Conservation (phyloP, 2,797 vertebrate species). For the Bovichtus variegatus region DNA sequence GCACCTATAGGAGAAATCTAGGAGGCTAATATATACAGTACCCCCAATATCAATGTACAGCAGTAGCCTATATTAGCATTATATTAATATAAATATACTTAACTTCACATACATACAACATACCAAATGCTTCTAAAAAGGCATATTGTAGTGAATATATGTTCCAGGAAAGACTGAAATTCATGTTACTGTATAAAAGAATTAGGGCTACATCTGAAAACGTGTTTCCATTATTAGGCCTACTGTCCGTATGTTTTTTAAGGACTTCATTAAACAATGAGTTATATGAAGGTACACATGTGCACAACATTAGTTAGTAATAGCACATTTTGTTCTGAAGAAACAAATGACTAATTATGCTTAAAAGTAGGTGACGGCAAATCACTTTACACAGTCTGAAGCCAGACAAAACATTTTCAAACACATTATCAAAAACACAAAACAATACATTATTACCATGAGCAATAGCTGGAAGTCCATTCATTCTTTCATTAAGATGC, state of each 20-base stretch:
- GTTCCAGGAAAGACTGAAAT: not conserved
- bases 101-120: no score
- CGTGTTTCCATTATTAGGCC: not conserved
- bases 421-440: not conserved
- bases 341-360: no score
- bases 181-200: not conserved
- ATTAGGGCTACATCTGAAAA: not conserved
- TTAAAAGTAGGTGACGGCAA: no score
- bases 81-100: no score
- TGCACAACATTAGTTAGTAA: no score
- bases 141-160: not conserved
- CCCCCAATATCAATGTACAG: no score
- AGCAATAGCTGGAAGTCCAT: not conserved
- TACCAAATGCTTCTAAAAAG: not conserved
- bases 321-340: no score
- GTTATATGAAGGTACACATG: not conserved
- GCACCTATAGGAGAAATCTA: no score
- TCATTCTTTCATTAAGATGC: not conserved
- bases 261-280: not conserved
- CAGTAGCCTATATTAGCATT: no score
- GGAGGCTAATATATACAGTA: no score
- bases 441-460: not conserved
- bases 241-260: not conserved
- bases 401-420: not conserved
- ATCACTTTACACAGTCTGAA: not conserved